Percentiles rank a stretch among this genome's conserved stretches.
Evolutionary conservation across 1,140 invertebrate species (phyloP).

Genomic region (Danaus melanippus): DNA sequence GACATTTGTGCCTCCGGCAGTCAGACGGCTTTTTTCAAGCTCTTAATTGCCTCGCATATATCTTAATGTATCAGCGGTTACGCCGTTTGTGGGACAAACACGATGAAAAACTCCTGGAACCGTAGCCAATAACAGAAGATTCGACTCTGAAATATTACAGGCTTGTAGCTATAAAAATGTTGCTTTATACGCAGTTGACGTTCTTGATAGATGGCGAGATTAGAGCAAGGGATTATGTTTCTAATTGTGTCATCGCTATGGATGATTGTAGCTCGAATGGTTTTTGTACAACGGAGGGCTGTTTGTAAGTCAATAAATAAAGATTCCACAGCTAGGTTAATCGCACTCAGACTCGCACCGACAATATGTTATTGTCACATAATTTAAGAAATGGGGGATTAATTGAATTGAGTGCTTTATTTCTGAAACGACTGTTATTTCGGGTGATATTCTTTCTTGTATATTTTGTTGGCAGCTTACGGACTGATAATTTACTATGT

Average conservation of each 20-base stretch:
- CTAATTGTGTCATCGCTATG: conserved; percentile 4
- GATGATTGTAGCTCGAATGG: conserved; percentile 3
- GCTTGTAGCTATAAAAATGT: conserved; percentile 48
- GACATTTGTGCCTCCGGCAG: conserved; percentile 39
- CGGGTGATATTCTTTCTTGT: conserved; percentile 19
- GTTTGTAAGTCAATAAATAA: conserved; percentile 41
- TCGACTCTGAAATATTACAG: conserved; percentile 55
- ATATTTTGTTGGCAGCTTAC: conserved; percentile 20
- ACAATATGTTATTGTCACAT: conserved; percentile 60
- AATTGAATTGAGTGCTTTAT: conserved; percentile 49
- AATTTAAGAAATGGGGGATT: conserved; percentile 49
- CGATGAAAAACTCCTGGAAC: conserved; percentile 38
- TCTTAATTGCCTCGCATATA: conserved; percentile 60
- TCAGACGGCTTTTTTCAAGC: conserved; percentile 45
- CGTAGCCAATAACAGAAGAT: conserved; percentile 43
- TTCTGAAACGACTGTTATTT: conserved; percentile 28
- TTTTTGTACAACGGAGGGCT: conserved; percentile 6
- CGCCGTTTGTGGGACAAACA: conserved; percentile 32
- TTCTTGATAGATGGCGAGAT: conserved; percentile 6
- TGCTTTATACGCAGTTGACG: conserved; percentile 35
- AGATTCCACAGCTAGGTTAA: conserved; percentile 41
- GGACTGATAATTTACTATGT: conserved; percentile 15
- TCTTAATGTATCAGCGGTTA: conserved; percentile 50
- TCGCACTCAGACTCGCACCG: conserved; percentile 33
- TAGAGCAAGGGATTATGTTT: conserved; percentile 9